Conservation (phyloP, 2,113 vertebrate species). For the Dendrocopos noguchii region DNA sequence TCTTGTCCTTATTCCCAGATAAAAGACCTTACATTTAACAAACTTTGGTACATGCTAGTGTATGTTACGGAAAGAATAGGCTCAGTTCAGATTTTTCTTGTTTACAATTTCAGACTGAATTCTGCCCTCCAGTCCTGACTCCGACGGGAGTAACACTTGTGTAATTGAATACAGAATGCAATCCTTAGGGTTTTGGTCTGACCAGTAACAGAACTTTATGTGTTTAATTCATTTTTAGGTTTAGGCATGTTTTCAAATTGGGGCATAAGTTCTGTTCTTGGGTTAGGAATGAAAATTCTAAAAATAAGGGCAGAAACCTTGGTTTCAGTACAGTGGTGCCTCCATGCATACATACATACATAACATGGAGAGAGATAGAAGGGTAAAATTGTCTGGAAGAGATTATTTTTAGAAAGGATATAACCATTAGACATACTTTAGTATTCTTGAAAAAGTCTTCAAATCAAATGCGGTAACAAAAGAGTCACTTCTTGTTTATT, state of each 20-base stretch:
- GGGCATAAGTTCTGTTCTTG: conserved; percentile 26
- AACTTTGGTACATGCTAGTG: neutral
- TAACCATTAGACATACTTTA: conserved; percentile 30
- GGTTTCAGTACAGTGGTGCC: neutral
- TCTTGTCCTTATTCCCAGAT: conserved; percentile 29
- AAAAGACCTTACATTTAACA: conserved; percentile 12
- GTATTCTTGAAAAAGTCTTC: conserved; percentile 37
- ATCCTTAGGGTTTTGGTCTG: conserved; percentile 53
- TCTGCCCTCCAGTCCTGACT: conserved; percentile 64
- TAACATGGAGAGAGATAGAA: neutral
- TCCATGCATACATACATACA: conserved; percentile 6
- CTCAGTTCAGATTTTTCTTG: conserved; percentile 52
- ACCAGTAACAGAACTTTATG: conserved; percentile 50
- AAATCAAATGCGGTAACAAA: conserved; percentile 43
- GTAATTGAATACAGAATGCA: conserved; percentile 67
- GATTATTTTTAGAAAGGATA: conserved; percentile 33
- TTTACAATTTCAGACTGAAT: conserved; percentile 68
- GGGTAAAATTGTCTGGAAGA: conserved; percentile 11
- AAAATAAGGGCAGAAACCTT: conserved; percentile 28
- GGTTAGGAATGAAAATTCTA: conserved; percentile 17
- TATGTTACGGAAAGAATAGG: conserved; percentile 30
- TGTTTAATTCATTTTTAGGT: conserved; percentile 61
- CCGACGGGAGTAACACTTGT: conserved; percentile 42
- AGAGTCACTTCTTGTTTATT: conserved; percentile 48
- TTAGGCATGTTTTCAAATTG: conserved; percentile 53